These are phyloP conservation scores for Cryptocephalus moraei DNA, from an alignment of 2,888 invertebrate species.

Conservation along the genomic window DNA sequence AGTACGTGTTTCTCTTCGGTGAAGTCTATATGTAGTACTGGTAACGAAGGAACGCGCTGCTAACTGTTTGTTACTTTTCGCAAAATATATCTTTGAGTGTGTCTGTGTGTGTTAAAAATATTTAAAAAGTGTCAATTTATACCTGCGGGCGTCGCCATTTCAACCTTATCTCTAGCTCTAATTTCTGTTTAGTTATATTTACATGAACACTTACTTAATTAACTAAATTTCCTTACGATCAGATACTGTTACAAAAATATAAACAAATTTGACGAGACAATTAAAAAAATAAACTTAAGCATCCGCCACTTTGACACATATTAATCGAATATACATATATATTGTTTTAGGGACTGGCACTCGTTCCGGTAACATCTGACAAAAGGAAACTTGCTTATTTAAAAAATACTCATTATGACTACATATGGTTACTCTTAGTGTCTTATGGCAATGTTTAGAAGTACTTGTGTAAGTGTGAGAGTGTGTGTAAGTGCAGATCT, in stretches of 20 bases:
- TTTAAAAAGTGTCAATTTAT: too few species aligned
- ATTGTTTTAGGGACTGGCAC: not conserved
- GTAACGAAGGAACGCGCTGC: too few species aligned
- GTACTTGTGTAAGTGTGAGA: not conserved
- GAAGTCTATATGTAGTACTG: not conserved
- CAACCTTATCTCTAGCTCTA: too few species aligned
- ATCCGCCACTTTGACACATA: too few species aligned
- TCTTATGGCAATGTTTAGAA: not conserved
- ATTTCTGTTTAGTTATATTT: not conserved
- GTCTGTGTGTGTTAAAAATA: too few species aligned
- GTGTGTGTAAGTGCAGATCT: too few species aligned
- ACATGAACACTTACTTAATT: not conserved
- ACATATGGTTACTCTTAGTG: not conserved
- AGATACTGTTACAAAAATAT: not conserved
- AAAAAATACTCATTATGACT: not conserved
- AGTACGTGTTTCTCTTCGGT: slow-evolving; percentile 4
- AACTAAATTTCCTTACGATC: not conserved
- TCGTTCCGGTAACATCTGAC: not conserved
- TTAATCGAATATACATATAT: not conserved
- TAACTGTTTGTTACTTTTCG: too few species aligned
- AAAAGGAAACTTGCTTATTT: not conserved
- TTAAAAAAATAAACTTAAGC: not conserved
- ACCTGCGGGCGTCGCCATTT: too few species aligned
- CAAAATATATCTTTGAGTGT: too few species aligned
- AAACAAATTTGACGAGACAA: not conserved